Evolutionary conservation across 2,888 invertebrate genomes (phyloP).

Genomic region (Gortyna flavago): DNA sequence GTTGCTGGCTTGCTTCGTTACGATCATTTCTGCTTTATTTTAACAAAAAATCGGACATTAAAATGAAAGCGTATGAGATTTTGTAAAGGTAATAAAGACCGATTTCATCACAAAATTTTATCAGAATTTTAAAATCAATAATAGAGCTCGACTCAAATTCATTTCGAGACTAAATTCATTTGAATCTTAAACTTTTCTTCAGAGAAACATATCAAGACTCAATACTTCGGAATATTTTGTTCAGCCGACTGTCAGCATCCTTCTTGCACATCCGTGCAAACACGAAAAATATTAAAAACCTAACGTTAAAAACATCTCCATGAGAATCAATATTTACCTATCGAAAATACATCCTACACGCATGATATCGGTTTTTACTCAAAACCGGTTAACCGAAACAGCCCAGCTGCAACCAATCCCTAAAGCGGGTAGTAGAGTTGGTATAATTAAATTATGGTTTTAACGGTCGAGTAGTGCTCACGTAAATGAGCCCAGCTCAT

Average conservation of each 20-base stretch:
- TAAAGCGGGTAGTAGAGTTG: constrained; percentile 60
- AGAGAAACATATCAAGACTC: neutral
- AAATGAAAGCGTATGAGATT: constrained; percentile 22
- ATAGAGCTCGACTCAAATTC: too few species aligned
- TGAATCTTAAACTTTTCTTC: neutral
- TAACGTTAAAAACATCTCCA: neutral
- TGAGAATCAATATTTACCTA: constrained; percentile 42
- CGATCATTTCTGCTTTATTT: constrained; percentile 34
- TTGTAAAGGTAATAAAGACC: neutral
- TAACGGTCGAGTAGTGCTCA: constrained; percentile 67
- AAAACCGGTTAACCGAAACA: constrained; percentile 46
- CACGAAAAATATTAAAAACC: neutral
- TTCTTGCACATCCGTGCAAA: neutral
- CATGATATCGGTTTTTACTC: constrained; percentile 48
- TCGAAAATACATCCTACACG: constrained; percentile 13
- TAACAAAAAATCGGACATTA: constrained; percentile 25
- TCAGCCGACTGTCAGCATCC: neutral
- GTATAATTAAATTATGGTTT: constrained; percentile 73
- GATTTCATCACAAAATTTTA: neutral
- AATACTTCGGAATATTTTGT: neutral
- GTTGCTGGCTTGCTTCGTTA: constrained; percentile 58
- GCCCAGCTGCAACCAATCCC: constrained; percentile 49
- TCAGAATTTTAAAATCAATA: neutral
- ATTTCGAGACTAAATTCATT: neutral
- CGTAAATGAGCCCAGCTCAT: constrained; percentile 73